Percentiles rank a stretch among this genome's conserved stretches.
Evolutionary conservation across 2,113 vertebrate species (phyloP).

Genomic region (Smithornis capensis): DNA sequence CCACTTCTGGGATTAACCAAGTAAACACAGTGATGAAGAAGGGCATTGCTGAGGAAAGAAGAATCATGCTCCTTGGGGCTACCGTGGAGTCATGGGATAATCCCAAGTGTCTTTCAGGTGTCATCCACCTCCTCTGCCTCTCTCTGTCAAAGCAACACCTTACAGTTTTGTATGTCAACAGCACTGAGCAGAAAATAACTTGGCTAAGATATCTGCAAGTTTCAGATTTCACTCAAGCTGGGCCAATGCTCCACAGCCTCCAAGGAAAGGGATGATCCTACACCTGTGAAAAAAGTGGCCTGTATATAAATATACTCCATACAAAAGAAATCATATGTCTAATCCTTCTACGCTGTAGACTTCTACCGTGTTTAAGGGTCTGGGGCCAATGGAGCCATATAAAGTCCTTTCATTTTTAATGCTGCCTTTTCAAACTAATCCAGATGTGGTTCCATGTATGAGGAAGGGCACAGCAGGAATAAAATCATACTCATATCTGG

Average conservation of each 20-base stretch:
- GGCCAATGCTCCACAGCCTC: neutral
- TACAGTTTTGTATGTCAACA: neutral
- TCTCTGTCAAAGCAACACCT: neutral
- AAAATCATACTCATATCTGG: neutral
- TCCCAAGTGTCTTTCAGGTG: neutral
- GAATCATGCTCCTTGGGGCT: neutral
- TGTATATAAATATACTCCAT: neutral
- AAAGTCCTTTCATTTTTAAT: neutral
- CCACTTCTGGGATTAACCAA: constrained; percentile 15
- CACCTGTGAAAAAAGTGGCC: neutral
- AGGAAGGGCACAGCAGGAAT: neutral
- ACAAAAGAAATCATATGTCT: neutral
- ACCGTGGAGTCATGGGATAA: neutral
- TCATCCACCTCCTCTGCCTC: neutral
- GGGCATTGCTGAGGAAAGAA: neutral
- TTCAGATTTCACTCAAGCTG: neutral
- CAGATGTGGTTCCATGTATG: neutral
- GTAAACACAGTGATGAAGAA: neutral
- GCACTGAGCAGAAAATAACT: neutral
- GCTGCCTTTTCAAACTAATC: neutral
- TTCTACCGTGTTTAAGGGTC: neutral
- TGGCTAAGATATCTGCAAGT: neutral
- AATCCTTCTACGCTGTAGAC: neutral
- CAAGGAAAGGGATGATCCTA: neutral
- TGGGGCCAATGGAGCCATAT: neutral